Conservation (phyloP, 2,113 vertebrate genomes). For the Morone saxatilis region DNA sequence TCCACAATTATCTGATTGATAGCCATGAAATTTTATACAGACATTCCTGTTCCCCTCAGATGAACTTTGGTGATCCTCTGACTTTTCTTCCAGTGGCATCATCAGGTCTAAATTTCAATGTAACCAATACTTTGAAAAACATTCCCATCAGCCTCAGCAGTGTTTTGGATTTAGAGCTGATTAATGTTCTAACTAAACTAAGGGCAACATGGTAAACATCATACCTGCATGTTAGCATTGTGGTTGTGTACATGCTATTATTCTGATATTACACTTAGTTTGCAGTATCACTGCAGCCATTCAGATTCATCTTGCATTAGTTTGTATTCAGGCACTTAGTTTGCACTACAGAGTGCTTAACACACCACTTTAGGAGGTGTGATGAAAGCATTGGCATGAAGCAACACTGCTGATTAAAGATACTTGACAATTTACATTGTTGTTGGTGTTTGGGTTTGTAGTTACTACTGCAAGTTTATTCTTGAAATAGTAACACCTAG, state of each 20-base stretch:
- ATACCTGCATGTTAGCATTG: background rate
- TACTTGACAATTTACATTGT: background rate
- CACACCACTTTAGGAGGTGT: background rate
- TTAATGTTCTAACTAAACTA: background rate
- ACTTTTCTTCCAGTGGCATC: too few species aligned
- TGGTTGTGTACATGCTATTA: background rate
- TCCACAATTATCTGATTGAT: background rate
- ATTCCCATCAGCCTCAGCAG: background rate
- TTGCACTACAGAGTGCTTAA: too few species aligned
- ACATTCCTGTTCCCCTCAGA: background rate
- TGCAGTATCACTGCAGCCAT: background rate
- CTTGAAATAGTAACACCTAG: background rate
- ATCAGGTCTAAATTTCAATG: too few species aligned
- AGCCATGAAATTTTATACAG: background rate
- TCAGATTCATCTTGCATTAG: background rate
- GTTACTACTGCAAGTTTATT: background rate
- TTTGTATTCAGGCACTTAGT: background rate
- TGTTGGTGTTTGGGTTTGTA: background rate
- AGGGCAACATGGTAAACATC: background rate
- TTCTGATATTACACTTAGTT: background rate
- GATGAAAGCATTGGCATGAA: conserved; percentile 16
- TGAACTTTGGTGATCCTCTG: too few species aligned
- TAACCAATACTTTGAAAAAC: too few species aligned
- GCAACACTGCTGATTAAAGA: conserved; percentile 12
- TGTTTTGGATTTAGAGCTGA: background rate